Base-by-base conservation (phyloP, 2,797 vertebrate species). In the Rousettus madagascariensis region DNA sequence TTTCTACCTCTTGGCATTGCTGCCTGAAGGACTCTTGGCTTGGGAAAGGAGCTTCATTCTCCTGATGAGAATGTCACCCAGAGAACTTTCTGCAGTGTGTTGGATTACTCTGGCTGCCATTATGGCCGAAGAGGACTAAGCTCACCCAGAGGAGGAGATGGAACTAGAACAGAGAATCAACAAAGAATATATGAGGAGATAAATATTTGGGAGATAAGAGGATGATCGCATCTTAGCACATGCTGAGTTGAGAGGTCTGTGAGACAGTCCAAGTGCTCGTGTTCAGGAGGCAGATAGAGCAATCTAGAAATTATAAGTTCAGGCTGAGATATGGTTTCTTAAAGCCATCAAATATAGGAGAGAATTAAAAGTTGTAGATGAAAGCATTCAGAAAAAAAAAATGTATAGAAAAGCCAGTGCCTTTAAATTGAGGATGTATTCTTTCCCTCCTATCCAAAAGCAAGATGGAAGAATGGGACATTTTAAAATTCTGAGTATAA, bases 351-450 rank as follows among this genome's bases (percentile, higher is more conserved):
- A 75, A 59, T 24, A 33, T 4, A n/a, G 26, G 53, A 72, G 15
- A 26, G 16, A 86, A 86, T 86, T 82, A 33, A 78, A 90, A 85
- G 30, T 9, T 72, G 19, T n/a, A 68, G 46, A 26, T 74, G 20
- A 89, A 90, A 61, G 72, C 57, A 80, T n/a, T 87, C 53, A 90
- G n/a, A 49, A 49, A 49, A 49, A 46, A 10, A 89, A 90, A 83
- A 89, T 26, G 13, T 57, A 65, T 24, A 82, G 38, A 30, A 93
- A 75, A 85, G 43, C 8, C 53, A 74, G 36, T 33, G 53, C 30
- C 75, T 94, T 95, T 94, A 93, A 86, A 95, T 38, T 79, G 46
- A 51, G 59, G 11, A 83, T 51, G 9, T 43, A n/a, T 33, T 72
- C n/a, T 69, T 89, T 57, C 63, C 38, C 41, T 91, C 22, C 24